These are phyloP conservation scores for Caenorhabditis elegans DNA, from an alignment of 1,140 invertebrate genomes.

Conservation along the genomic window DNA sequence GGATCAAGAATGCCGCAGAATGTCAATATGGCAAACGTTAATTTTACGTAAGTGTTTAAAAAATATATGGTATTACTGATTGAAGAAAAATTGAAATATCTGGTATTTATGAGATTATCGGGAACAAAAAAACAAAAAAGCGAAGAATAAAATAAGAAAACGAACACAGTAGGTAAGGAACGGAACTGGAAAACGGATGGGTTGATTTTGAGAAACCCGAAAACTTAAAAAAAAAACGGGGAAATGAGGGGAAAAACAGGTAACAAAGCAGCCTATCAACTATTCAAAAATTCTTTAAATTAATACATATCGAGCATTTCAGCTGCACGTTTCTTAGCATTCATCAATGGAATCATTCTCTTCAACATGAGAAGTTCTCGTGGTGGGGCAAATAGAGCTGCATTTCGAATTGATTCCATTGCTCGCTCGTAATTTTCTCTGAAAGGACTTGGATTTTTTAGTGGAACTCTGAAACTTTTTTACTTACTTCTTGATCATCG, in stretches of 20 bases:
- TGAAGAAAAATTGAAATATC: too few species aligned
- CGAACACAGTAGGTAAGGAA: neutral
- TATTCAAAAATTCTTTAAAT: neutral
- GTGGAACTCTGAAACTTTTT: too few species aligned
- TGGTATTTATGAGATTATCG: neutral
- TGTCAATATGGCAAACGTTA: constrained; percentile 31
- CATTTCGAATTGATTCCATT: constrained; percentile 10
- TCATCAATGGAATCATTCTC: constrained; percentile 21
- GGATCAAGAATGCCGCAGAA: constrained; percentile 41
- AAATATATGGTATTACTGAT: too few species aligned
- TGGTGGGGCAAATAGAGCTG: neutral
- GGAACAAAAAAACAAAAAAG: too few species aligned
- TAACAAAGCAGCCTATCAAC: neutral
- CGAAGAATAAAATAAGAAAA: neutral
- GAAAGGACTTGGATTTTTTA: neutral
- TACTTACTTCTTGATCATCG: neutral
- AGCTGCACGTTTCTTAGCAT: neutral
- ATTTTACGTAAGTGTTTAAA: neutral
- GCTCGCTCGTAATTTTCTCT: neutral
- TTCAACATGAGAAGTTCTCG: neutral
- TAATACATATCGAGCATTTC: constrained; percentile 20
- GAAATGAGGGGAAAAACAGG: neutral
- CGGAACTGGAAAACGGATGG: too few species aligned
- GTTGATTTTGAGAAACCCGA: too few species aligned
- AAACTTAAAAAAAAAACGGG: neutral